Base-by-base conservation (phyloP, 2,797 vertebrate genomes). In the Pseudomugil gertrudae region DNA sequence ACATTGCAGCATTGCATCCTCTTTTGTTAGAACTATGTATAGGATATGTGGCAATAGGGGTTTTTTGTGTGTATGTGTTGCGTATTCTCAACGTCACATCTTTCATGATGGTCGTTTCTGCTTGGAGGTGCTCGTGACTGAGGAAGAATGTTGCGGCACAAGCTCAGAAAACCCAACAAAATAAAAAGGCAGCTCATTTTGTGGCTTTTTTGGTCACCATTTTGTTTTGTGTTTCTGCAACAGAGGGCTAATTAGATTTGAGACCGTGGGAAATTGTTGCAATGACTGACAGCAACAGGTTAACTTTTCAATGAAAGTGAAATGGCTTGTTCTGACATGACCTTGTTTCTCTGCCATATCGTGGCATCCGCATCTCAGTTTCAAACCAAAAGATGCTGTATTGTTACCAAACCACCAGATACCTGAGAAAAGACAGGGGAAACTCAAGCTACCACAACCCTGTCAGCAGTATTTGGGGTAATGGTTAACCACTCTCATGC, bases 381-480 rank as follows among this genome's bases (percentile, higher is more conserved):
- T 69, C 8, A 65, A 55, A 38, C 35, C 56, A 61, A 11, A 7
- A 35, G 36, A 48, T 30, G 32, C 14, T 9, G 8, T 33, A 26
- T 55, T 54, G 51, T 45, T 32, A 36, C 69, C 21, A 80, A 81
- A 86, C 55, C 69, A 55, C 77, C 14, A 40, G 75, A 47, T 81
- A 68, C 78, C 27, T 57, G 63, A 83, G 79, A 84, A 87, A 78
- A 72, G 30, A 54, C 15, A 11, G 55, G 87, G 86, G 87, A 64
- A 88, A 90, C 74, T 83, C 72, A 3, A 40, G 24, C 2, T 26
- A 83, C 87, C 84, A 79, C 86, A 82, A 61, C 55, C 60, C 7
- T 38, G 79, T 87, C 86, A 87, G 83, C 85, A 78, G 36, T 53
- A 53, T 76, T 76, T 71, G 80, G 87, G 87, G 84, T 91, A 69